Evolutionary conservation across 1,140 invertebrate species (phyloP).

Genomic region (Hestina assimilis): DNA sequence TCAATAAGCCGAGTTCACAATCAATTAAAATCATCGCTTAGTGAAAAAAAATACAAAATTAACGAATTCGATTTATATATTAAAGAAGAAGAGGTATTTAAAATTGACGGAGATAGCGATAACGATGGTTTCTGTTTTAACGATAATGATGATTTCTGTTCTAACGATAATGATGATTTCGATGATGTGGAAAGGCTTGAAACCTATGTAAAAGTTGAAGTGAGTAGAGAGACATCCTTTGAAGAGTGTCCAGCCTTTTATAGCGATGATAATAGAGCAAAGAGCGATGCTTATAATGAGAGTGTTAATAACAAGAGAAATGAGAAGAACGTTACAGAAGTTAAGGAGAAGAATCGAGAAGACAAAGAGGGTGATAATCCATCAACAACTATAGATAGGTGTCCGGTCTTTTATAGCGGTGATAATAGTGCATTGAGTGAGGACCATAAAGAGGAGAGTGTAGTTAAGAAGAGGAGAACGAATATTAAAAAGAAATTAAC

Average conservation of each 20-base stretch:
- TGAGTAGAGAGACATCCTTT: slow-evolving; percentile 47
- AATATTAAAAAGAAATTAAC: too few species aligned
- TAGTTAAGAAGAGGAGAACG: too few species aligned
- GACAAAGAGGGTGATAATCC: slow-evolving; percentile 40
- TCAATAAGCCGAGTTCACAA: slow-evolving; percentile 39
- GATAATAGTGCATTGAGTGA: too few species aligned
- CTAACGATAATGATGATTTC: slow-evolving; percentile 17
- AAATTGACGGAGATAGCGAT: slow-evolving; percentile 16
- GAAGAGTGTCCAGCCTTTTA: slow-evolving; percentile 49
- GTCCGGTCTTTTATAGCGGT: too few species aligned
- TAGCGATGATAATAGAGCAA: slow-evolving; percentile 51
- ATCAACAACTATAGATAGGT: slow-evolving; percentile 34
- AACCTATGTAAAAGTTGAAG: slow-evolving; percentile 46
- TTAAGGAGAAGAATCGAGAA: slow-evolving; percentile 22
- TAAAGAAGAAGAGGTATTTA: slow-evolving; percentile 17
- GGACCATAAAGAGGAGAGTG: too few species aligned
- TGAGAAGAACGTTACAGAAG: slow-evolving; percentile 36
- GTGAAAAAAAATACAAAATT: slow-evolving; percentile 25
- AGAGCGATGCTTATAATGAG: slow-evolving; percentile 51
- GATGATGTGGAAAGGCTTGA: slow-evolving; percentile 23
- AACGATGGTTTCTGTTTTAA: slow-evolving; percentile 20
- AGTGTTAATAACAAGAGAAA: slow-evolving; percentile 38
- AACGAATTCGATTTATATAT: slow-evolving; percentile 31
- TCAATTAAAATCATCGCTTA: slow-evolving; percentile 32
- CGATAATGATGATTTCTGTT: not conserved